Evolutionary conservation across 2,797 vertebrate genomes (phyloP).

Genomic region (Myotis daubentonii): DNA sequence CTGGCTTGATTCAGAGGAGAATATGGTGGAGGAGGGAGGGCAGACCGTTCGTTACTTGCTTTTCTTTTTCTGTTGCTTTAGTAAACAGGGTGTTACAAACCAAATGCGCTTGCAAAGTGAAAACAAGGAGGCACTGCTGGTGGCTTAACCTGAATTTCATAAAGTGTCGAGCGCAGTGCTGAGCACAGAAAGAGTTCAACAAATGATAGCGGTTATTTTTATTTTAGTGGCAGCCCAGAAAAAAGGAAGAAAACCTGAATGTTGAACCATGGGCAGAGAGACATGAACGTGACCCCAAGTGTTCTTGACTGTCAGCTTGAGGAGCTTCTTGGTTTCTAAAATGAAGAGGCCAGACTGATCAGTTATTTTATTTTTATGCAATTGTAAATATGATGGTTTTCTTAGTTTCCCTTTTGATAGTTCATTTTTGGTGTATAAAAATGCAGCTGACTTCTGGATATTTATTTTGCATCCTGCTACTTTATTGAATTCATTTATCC

Average conservation of each 20-base stretch:
- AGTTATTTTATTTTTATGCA: neutral
- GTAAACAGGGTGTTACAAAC: neutral
- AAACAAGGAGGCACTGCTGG: neutral
- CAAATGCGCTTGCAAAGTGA: neutral
- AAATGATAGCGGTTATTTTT: neutral
- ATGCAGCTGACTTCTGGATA: neutral
- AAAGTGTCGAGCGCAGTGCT: neutral
- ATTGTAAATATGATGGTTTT: neutral
- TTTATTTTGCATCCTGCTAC: neutral
- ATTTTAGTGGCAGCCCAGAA: neutral
- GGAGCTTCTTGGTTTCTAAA: slow-evolving; percentile 10
- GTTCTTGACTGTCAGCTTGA: neutral
- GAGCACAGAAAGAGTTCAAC: neutral
- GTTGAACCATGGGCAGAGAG: neutral
- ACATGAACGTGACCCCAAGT: neutral
- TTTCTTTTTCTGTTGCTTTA: neutral
- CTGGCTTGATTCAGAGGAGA: neutral
- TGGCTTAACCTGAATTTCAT: neutral
- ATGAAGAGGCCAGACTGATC: neutral
- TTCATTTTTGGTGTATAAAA: neutral
- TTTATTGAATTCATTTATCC: neutral
- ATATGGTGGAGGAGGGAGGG: neutral
- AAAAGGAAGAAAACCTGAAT: slow-evolving; percentile 16
- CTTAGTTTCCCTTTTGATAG: neutral
- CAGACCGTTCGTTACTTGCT: neutral